Evolutionary conservation across 2,113 vertebrate species (phyloP).

Genomic region (Eurypyga helias): DNA sequence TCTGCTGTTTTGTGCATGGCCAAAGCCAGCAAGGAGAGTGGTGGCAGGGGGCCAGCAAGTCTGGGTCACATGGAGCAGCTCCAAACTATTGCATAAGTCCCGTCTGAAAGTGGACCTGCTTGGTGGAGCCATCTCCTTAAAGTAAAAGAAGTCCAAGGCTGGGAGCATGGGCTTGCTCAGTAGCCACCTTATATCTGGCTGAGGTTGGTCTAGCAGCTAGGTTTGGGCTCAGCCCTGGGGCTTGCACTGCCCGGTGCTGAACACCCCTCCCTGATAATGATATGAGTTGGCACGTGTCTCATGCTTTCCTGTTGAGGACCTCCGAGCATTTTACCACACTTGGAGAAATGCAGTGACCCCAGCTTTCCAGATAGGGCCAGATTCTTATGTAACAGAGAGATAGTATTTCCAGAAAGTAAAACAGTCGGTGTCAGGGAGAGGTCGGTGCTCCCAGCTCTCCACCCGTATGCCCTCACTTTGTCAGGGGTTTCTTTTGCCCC

Average conservation of each 20-base stretch:
- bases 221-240: neutral
- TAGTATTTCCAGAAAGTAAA: constrained; percentile 41
- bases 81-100: constrained; percentile 68
- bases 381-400: constrained; percentile 47
- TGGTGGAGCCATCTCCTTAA: constrained; percentile 25
- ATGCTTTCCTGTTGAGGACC: neutral
- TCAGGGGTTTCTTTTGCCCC: neutral
- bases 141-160: neutral
- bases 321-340: constrained; percentile 34
- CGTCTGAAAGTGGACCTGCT: constrained; percentile 58
- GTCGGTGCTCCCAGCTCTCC: neutral
- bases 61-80: constrained; percentile 69
- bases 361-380: constrained; percentile 49
- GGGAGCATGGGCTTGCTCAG: neutral
- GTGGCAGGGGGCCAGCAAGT: constrained; percentile 67
- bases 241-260: rapidly evolving
- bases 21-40: constrained; percentile 29
- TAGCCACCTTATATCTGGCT: neutral
- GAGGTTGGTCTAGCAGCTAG: neutral
- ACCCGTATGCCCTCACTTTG: neutral
- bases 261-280: neutral
- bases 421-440: neutral
- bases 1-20: constrained; percentile 5
- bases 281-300: neutral
- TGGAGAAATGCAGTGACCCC: constrained; percentile 16